These are phyloP conservation scores for Phyllopteryx taeniolatus DNA, from an alignment of 2,113 vertebrate species.

Conservation along the genomic window DNA sequence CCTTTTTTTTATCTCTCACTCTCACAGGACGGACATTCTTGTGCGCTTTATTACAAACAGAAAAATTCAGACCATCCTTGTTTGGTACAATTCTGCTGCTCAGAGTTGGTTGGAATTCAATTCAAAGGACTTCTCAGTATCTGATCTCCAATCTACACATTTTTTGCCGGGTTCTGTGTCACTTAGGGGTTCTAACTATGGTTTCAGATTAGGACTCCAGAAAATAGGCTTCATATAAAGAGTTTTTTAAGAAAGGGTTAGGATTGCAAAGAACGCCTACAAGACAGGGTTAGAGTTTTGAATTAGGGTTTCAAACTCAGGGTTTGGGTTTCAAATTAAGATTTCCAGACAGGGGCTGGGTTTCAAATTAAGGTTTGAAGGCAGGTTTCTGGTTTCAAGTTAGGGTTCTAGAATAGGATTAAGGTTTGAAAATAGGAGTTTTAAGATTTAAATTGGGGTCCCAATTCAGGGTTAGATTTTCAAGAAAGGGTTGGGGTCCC, in stretches of 20 bases:
- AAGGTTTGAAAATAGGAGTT: too few species aligned
- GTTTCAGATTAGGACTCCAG: too few species aligned
- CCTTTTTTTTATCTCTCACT: conserved; percentile 46
- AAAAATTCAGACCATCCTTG: background rate
- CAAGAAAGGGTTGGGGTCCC: too few species aligned
- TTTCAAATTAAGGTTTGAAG: background rate
- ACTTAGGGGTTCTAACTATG: background rate
- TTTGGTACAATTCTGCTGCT: background rate
- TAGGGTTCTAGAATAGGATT: too few species aligned
- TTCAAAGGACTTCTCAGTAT: background rate
- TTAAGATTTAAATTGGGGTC: too few species aligned
- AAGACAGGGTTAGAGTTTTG: too few species aligned
- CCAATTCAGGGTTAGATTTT: background rate
- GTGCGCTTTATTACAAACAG: background rate
- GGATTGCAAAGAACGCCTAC: background rate
- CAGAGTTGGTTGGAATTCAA: background rate
- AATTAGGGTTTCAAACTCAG: background rate
- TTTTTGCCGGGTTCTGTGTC: background rate
- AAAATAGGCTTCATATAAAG: background rate
- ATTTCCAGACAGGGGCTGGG: too few species aligned
- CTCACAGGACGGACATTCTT: conserved; percentile 14
- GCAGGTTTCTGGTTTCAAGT: too few species aligned
- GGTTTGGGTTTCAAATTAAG: background rate
- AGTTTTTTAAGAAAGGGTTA: background rate
- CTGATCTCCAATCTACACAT: background rate